Conservation (phyloP, 2,888 invertebrate species). For the Poecilobothrus nobilitatus region DNA sequence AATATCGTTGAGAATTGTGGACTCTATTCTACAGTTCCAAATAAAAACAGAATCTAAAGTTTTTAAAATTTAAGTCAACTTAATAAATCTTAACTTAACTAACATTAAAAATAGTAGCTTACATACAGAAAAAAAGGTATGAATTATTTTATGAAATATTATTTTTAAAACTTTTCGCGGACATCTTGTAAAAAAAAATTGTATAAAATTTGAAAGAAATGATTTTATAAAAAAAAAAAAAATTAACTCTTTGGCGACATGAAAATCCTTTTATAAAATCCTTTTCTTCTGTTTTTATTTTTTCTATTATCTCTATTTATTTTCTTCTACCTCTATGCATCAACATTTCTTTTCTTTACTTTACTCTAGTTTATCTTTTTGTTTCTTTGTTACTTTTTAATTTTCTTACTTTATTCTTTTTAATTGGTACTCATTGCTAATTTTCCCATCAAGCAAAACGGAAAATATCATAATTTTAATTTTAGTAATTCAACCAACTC, state of each 20-base stretch:
- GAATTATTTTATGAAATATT: no score
- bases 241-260: conserved; percentile 20
- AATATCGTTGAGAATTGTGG: no score
- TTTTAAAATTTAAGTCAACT: no score
- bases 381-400: conserved; percentile 21
- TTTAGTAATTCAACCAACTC: conserved; percentile 9
- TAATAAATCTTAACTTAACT: no score
- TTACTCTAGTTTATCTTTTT: conserved; percentile 19
- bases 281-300: no score
- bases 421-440: conserved; percentile 28
- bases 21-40: no score
- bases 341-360: conserved; percentile 10
- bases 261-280: conserved; percentile 29
- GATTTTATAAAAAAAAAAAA: neutral
- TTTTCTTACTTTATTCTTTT: conserved; percentile 20
- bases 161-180: no score
- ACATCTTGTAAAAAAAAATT: no score
- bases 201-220: no score
- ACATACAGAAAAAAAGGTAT: no score
- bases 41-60: no score
- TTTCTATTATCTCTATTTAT: conserved; percentile 14
- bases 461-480: neutral
- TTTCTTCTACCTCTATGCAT: neutral
- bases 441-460: conserved; percentile 24
- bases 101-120: no score